phyloP scores from a whole-genome alignment of 2,113 vertebrate species.

The Osmerus eperlanus region DNA sequence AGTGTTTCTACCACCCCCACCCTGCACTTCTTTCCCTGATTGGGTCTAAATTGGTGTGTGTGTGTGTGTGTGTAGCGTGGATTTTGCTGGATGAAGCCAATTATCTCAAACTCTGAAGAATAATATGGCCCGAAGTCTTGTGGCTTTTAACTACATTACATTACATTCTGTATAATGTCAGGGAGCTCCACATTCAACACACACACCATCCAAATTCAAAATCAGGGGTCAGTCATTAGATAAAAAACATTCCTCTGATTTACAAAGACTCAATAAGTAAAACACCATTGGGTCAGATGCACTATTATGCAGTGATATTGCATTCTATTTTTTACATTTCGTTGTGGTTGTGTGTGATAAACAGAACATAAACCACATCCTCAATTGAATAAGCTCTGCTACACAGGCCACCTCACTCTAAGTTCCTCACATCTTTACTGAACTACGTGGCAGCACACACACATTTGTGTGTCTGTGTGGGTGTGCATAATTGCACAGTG shows the following conservation, averaged over 20 bases:
- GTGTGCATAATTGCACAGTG: too few species aligned
- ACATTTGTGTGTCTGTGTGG: too few species aligned
- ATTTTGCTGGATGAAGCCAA: slow-evolving; percentile 32
- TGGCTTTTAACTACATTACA: slow-evolving; percentile 42
- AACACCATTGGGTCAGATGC: not conserved
- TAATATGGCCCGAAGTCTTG: slow-evolving; percentile 40
- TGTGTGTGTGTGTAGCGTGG: slow-evolving; percentile 4
- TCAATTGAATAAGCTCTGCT: too few species aligned
- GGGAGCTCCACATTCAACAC: slow-evolving; percentile 1
- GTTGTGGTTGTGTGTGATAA: not conserved
- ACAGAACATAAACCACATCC: too few species aligned
- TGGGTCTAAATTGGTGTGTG: slow-evolving; percentile 11
- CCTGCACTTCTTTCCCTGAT: not conserved
- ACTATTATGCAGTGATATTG: not conserved
- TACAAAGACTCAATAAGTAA: not conserved
- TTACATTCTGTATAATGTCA: slow-evolving; percentile 36
- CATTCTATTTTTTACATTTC: not conserved
- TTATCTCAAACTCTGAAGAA: slow-evolving; percentile 51
- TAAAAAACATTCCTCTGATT: not conserved
- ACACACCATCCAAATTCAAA: slow-evolving; percentile 25
- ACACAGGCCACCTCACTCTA: too few species aligned
- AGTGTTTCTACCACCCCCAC: not conserved
- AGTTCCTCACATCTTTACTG: too few species aligned
- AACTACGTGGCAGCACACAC: too few species aligned
- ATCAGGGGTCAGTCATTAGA: not conserved